Evolutionary conservation across 2,888 invertebrate species (phyloP).

Genomic region (Phortica magna): DNA sequence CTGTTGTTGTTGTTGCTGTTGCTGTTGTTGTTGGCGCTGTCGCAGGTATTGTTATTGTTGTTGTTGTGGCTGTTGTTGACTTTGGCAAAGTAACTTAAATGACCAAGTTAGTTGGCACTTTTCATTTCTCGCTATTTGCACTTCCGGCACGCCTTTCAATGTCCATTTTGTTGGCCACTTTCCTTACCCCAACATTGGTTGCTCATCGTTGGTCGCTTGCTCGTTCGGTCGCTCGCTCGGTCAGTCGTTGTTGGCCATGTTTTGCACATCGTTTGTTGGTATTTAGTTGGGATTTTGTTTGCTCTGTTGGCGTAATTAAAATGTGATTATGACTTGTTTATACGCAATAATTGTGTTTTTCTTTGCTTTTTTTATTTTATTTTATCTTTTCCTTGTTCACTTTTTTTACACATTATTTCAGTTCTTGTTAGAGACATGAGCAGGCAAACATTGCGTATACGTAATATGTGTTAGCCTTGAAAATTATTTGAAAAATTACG

Average conservation of each 20-base stretch:
- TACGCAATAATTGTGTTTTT: not conserved
- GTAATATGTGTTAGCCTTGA: not conserved
- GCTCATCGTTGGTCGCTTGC: conserved; percentile 7
- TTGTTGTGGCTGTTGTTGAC: not conserved
- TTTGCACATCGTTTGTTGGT: conserved; percentile 29
- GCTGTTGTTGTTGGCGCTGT: not conserved
- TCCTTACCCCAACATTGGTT: conserved; percentile 7
- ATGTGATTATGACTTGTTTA: conserved; percentile 34
- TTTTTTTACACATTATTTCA: not conserved
- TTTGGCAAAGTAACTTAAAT: conserved; percentile 12
- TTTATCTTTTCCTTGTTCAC: not conserved
- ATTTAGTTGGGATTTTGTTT: conserved; percentile 48
- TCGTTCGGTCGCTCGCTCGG: conserved; percentile 43
- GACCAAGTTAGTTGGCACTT: conserved; percentile 9
- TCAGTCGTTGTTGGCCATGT: conserved; percentile 48
- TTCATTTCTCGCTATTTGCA: not conserved
- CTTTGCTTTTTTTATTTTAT: not conserved
- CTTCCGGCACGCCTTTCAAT: conserved; percentile 50
- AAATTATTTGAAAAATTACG: not conserved
- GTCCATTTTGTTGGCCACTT: not conserved
- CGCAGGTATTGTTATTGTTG: not conserved
- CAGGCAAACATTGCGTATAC: not conserved
- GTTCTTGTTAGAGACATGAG: no score
- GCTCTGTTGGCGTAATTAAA: conserved; percentile 52
- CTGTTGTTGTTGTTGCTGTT: not conserved